Evolutionary conservation across 2,113 vertebrate species (phyloP), one percentile per base, ranked within the genome.

Genomic region (Myodes glareolus): DNA sequence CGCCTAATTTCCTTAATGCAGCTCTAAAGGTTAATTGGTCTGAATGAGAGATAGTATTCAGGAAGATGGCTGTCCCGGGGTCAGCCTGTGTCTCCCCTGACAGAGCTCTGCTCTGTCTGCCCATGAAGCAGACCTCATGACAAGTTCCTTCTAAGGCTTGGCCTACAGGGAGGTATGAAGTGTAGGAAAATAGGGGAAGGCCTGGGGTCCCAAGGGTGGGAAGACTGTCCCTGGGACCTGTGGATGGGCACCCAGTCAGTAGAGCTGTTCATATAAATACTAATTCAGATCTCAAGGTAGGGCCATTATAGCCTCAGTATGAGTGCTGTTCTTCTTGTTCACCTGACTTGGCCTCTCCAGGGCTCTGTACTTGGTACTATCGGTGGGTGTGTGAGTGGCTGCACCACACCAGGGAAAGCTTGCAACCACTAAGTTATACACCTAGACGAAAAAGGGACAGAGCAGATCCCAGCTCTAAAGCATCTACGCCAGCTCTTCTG

Each of bases 21-120:
- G 93, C 97, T 98, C 97, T 98, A 98, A 98, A 98, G 98, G 98
- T 98, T 99, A 98, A 98, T 98, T 98, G 97, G 98, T 98, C 97
- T 98, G 98, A 98, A 97, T 98, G 98, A 98, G 97, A 90, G 97
- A 98, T 93, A 97, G 39, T 96, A 97, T 98, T 98, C 98, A 98
- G 95, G 98, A 98, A 96, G 98, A 91, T 75, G 39, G 77, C 94
- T 95, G 97, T 98, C 97, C 97, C 55, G 11, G 95, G 97, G 98
- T 97, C 97, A 95, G 97, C 96, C 96, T 90, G 12, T 91, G 94
- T 97, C 96, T 98, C 97, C 92, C 93, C 72, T 96, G 87, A 92
- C 96, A 92, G 92, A 92, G 94, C 52, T 52, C 31, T 77, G 97
- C 91, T 94, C 25, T 70, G 84, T 94, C 21, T 70, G 84, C 33